Evolutionary conservation across 2,888 invertebrate genomes (phyloP), one percentile per base, ranked within the genome.

Genomic region (Dexiosoma caninum): DNA sequence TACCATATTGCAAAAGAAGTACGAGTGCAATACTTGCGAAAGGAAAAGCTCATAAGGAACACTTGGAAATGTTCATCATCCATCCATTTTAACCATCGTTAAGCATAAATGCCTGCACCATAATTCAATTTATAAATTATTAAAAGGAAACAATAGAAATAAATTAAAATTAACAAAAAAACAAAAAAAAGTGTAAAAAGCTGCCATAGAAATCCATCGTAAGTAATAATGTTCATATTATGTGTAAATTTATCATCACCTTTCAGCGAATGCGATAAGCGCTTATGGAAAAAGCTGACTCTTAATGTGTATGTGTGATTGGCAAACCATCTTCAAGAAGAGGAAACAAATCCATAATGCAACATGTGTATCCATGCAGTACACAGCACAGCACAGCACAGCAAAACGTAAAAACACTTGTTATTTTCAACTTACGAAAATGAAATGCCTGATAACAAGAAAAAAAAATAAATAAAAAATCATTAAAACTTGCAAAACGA

Each of bases 181-280:
- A 6, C 2, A 44, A 23, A 8, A 32, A 27, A 64, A 57, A 27
- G 8, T 51, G 9, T 12, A 71, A 42, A 37, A 37, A n/a, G 5
- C 16, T 37, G 27, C 9, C 10, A 16, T 21, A 53, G n/a, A 32
- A 21, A 32, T 42, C 42, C 8, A 23, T 64, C 14, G n/a, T 21
- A 51, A 72, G n/a, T 32, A 51, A 72, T 60, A 40, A 64, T 59
- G 32, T n/a, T 14, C 40, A 19, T 67, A 70, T 64, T 40, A 53
- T 72, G 60, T 72, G 67, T 37, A 78, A 67, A 74, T 30, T 69
- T 55, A 69, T 74, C 78, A 74, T 55, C 67, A 69, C 62, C 72
- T 78, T n/a, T 46, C 10, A 57, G n/a, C n/a, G n/a, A n/a, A n/a
- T 14, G 30, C 37, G 44, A 32, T 37, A 12, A 32, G 9, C n/a